Evolutionary conservation across 53 echinoderm and acorn worm species (phyloP), one percentile per base, ranked within the genome.

Genomic region (Arbacia lixula): DNA sequence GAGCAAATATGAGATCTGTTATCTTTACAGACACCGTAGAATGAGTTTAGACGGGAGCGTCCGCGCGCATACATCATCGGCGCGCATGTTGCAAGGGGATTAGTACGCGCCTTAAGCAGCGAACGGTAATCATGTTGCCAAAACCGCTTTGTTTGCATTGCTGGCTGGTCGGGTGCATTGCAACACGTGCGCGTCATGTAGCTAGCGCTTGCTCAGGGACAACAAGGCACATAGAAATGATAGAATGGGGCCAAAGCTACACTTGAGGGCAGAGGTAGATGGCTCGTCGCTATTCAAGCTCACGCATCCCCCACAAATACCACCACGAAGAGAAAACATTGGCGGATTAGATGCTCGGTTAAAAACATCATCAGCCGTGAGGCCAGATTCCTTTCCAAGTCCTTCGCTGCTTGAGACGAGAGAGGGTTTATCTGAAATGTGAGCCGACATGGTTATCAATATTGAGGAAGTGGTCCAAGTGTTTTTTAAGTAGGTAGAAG

Each of bases 281-380:
- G 57, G 26, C 78, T 57, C 55, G 31, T 49, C 10, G 21, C 34
- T 31, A 12, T 31, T 1, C 12, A 38, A 21, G 35, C 36, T 77
- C 58, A 77, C 60, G 28, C 78, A 42, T 77, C 60, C 36, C 28
- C n/a, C 41, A 19, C 22, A 6, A 60, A 77, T 60, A 77, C 78
- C 78, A 34, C 60, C 78, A 77, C 78, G 58, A 60, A 77, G 78
- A 77, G 74, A 74, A 74, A 58, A 77, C 49, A 77, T 77, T 55
- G 58, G 78, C 37, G 39, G 78, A 77, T 77, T 77, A 77, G 78
- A 60, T 56, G 78, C 78, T 77, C 78, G 36, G 78, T 77, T 77
- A 60, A 60, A 77, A 77, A 60, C 60, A 60, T 77, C 78, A 60
- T 77, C 78, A 77, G 58, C 78, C 60, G 36, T 58, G 60, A 56